Evolutionary conservation across 2,797 vertebrate genomes (phyloP), one percentile per base, ranked within the genome.

Genomic region (Hylomyscus alleni): DNA sequence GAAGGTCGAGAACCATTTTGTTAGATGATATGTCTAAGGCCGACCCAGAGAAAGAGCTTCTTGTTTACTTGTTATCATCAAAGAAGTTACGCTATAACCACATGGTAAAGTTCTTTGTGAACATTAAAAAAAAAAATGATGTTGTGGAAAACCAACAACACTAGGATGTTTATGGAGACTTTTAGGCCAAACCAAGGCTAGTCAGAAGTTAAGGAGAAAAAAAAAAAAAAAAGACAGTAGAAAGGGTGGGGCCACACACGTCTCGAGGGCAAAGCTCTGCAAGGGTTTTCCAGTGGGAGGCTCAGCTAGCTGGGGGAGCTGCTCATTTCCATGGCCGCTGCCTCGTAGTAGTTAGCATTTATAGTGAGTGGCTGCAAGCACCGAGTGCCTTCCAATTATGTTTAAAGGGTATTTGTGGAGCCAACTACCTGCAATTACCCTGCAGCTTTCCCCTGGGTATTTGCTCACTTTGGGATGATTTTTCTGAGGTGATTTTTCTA

Each of bases 31-130:
- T 1, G 0, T 96, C 62, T 17, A 83, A 96, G 90, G 40, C 20
- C 31, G 54, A 94, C 82, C 88, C 94, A 95, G 62, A 94, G 88
- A 75, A 96, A 96, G 20, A 65, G 37, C 85, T 97, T 97, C 95
- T 76, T 93, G 95, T 89, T 76, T 93, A 90, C 82, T 96, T 88
- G 56, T 87, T 95, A 84, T 95, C 96, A 89, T 95, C 97, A 97
- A 93, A 96, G 92, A 97, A 97, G 93, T 89, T 89, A 80, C 31
- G 3, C 77, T 91, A 62, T 92, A 96, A 96, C 87, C 62, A 58
- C 62, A 78, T 88, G 89, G 96, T 91, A 69, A 92, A 95, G 96
- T 95, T 97, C 92, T 93, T 44, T 84, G 82, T 58, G 85, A 89
- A 93, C 90, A 94, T 15, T 96, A 72, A 97, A 96, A 93, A 89